phyloP scores from a whole-genome alignment of 2,888 invertebrate species.

The Gari tellinella region DNA sequence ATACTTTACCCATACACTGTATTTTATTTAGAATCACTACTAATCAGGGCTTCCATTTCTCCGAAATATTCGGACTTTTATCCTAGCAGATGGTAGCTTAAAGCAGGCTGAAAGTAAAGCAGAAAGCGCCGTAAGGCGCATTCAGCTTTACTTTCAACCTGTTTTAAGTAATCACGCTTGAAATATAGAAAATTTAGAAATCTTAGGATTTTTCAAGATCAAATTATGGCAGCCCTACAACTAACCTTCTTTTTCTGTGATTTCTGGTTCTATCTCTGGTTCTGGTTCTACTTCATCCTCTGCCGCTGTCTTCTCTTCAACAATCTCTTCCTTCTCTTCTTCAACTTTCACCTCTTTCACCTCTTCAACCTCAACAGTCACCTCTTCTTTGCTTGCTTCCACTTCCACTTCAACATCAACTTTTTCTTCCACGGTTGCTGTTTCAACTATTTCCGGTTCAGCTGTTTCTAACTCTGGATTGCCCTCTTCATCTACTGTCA shows the following conservation, averaged over 20 bases:
- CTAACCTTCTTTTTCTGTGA: not conserved
- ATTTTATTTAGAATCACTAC: not conserved
- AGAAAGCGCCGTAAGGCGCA: too few relatives aligned
- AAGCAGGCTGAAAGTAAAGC: too few relatives aligned
- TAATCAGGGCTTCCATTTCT: not conserved
- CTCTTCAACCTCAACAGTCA: not conserved
- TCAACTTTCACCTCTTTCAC: not conserved
- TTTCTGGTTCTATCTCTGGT: not conserved
- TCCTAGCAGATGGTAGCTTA: too few relatives aligned
- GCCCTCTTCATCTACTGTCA: not conserved
- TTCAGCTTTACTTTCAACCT: too few relatives aligned
- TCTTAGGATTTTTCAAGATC: too few relatives aligned
- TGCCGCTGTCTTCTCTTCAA: not conserved
- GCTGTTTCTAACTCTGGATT: not conserved
- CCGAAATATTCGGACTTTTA: too few relatives aligned
- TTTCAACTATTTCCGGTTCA: not conserved
- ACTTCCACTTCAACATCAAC: not conserved
- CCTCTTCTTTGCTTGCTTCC: not conserved
- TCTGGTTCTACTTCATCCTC: not conserved
- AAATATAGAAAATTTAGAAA: too few relatives aligned
- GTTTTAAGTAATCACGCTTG: too few relatives aligned
- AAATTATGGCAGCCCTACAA: too few relatives aligned
- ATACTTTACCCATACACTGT: too few relatives aligned
- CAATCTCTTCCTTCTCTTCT: conserved; percentile 3
- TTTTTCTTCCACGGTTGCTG: not conserved